These are phyloP conservation scores for Hypocryptadius cinnamomeus DNA, from an alignment of 2,113 vertebrate species.

Conservation along the genomic window DNA sequence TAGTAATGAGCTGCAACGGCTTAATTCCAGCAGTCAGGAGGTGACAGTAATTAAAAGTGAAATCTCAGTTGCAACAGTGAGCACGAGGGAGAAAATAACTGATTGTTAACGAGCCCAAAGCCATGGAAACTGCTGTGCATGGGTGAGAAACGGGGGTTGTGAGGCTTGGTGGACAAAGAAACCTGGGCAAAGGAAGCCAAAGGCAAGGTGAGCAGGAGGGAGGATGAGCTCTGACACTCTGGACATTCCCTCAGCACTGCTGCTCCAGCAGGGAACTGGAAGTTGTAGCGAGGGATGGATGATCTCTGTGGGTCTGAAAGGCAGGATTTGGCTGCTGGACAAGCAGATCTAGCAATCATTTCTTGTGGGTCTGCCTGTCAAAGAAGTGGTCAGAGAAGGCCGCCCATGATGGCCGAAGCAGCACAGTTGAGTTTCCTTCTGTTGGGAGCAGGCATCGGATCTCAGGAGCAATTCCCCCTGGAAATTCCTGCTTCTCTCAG, in stretches of 20 bases:
- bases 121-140: background rate
- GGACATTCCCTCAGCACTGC: background rate
- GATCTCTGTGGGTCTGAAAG: background rate
- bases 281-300: background rate
- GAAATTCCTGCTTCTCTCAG: background rate
- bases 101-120: background rate
- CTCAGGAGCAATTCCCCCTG: background rate
- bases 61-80: conserved; percentile 18
- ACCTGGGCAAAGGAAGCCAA: background rate
- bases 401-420: background rate
- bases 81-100: background rate
- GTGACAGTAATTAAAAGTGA: conserved; percentile 59
- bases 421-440: background rate
- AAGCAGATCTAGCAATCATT: background rate
- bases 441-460: background rate
- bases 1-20: background rate
- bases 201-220: background rate
- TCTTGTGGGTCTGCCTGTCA: background rate
- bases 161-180: background rate
- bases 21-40: conserved; percentile 17
- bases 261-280: background rate
- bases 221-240: background rate
- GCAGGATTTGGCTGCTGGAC: background rate
- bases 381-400: rapidly evolving
- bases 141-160: background rate